These are phyloP conservation scores for Gasterosteus nipponicus DNA, from an alignment of 2,113 vertebrate genomes.

Conservation along the genomic window DNA sequence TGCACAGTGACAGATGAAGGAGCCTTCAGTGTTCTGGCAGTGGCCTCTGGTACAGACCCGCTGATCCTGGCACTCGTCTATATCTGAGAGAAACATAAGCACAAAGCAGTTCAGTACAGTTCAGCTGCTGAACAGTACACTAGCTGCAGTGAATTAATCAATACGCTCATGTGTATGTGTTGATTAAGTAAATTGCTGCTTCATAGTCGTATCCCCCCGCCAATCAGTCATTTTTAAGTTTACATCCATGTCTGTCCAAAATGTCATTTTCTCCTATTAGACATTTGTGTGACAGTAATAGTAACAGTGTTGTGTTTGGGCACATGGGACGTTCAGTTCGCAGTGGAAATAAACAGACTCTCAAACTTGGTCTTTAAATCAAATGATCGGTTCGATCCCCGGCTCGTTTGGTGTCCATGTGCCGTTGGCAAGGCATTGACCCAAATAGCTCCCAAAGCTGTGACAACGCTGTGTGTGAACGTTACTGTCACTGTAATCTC, in stretches of 20 bases:
- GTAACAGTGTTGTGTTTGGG: too few relatives aligned
- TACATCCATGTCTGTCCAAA: not conserved
- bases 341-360: too few relatives aligned
- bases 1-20: conserved; percentile 90
- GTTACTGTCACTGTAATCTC: too few relatives aligned
- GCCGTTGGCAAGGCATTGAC: too few relatives aligned
- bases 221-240: too few relatives aligned
- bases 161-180: too few relatives aligned
- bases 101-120: not conserved
- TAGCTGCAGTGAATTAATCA: not conserved
- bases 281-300: not conserved
- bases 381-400: too few relatives aligned
- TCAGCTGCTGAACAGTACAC: not conserved
- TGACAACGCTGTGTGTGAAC: too few relatives aligned
- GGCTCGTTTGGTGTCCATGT: too few relatives aligned
- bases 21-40: conserved; percentile 92
- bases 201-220: not conserved
- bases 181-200: not conserved
- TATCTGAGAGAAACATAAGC: conserved; percentile 78
- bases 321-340: too few relatives aligned
- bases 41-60: conserved; percentile 86
- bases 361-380: too few relatives aligned
- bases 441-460: too few relatives aligned
- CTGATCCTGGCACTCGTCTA: conserved; percentile 90
- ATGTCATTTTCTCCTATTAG: not conserved